These are phyloP conservation scores for Berghia stephanieae DNA, from an alignment of 1,140 invertebrate species.

Conservation along the genomic window DNA sequence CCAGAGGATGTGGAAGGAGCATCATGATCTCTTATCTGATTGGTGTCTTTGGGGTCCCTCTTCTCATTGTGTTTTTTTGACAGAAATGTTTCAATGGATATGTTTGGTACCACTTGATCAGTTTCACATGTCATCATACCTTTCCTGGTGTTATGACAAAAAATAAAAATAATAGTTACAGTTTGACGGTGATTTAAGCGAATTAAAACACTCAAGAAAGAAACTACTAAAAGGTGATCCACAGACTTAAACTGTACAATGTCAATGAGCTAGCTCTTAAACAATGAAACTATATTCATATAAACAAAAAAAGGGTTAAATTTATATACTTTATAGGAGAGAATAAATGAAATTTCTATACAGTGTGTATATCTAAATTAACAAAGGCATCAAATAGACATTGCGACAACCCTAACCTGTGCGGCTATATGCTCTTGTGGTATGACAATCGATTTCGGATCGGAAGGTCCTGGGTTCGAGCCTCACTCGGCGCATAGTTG, in stretches of 20 bases:
- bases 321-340: background rate
- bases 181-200: background rate
- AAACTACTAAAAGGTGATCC: background rate
- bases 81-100: background rate
- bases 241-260: background rate
- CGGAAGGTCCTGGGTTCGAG: no score
- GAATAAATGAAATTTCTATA: no score
- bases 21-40: background rate
- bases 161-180: background rate
- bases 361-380: no score
- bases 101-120: constrained; percentile 27
- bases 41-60: background rate
- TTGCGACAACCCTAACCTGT: no score
- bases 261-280: background rate
- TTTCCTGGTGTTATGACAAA: constrained; percentile 32
- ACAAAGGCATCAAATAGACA: no score
- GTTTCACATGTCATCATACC: constrained; percentile 32
- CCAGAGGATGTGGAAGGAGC: background rate
- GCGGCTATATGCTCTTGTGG: no score
- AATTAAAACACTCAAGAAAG: background rate
- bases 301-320: background rate
- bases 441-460: no score
- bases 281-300: background rate
- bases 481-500: no score
- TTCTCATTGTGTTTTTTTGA: constrained; percentile 1